Evolutionary conservation across 2,113 vertebrate species (phyloP).

Genomic region (Aegypius monachus): DNA sequence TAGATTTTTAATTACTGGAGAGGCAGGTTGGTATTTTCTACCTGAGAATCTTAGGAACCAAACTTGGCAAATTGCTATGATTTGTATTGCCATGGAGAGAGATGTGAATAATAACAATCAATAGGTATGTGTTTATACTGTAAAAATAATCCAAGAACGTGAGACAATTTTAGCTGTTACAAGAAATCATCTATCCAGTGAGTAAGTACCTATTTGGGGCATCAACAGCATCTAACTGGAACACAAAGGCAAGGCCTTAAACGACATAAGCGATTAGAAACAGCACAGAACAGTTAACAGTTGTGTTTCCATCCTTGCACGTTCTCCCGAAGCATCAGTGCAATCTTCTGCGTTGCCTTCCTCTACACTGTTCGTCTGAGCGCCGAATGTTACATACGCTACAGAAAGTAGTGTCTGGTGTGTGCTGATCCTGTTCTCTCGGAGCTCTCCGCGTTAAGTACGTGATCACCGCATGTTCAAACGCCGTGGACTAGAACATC

Average conservation of each 20-base stretch:
- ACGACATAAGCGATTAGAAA: background rate
- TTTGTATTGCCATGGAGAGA: background rate
- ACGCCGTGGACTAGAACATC: background rate
- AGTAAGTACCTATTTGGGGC: background rate
- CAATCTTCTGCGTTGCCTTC: background rate
- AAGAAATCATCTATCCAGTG: background rate
- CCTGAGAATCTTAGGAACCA: background rate
- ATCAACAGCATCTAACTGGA: background rate
- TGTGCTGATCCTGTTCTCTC: too few relatives aligned
- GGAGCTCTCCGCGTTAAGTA: background rate
- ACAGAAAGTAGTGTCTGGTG: background rate
- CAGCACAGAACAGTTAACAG: accelerated
- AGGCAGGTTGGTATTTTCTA: background rate
- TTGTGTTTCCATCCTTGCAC: background rate
- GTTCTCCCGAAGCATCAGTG: background rate
- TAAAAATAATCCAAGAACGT: background rate
- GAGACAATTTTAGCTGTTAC: background rate
- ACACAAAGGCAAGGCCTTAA: background rate
- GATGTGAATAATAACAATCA: background rate
- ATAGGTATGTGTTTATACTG: background rate
- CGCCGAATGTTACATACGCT: accelerated
- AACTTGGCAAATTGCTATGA: background rate
- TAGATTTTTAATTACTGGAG: background rate
- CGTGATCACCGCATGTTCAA: accelerated
- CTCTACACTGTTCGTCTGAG: accelerated